Evolutionary conservation across 1,140 invertebrate species (phyloP), one percentile per base, ranked within the genome.

Genomic region (Drosophila albomicans): DNA sequence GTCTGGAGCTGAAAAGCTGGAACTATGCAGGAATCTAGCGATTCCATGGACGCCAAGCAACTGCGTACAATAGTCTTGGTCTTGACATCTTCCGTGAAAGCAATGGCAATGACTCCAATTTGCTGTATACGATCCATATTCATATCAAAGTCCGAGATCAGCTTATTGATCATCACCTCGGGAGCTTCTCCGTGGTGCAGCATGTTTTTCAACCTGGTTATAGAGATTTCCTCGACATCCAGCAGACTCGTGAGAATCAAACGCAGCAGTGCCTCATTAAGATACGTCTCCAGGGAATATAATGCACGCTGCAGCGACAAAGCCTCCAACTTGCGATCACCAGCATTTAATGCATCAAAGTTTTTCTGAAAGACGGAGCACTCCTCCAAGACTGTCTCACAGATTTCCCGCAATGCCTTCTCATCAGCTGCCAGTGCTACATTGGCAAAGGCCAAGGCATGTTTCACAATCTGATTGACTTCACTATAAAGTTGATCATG

Each of bases 401-500:
- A 92, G 8, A 92, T 75, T 1, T 79, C 64, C 4, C 56, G 81
- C 3, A 92, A 4, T 1, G 88, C 86, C 58, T 75, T 88, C 48
- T 92, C 91, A 57, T 92, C 91, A 3, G 64, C n/a, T 3, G 75
- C 58, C 7, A 89, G 46, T 0, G 89, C 73, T 1, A 92, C 89
- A 41, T 92, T 91, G 11, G 91, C 91, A 78, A 92, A 91, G n/a
- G 91, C 91, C n/a, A 92, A 64, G 1, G 78, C 75, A 63, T 92
- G 89, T 20, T 75, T 71, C 0, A 92, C 54, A 30, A 92, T 74
- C 16, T 79, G 68, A 64, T 86, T 81, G 0, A 88, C 68, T 32
- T 81, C 65, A 46, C 15, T 57, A 16, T 57, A 52, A 5, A 92
- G 51, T 43, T 88, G 59, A 32, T 81, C 20, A 13, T 61, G 64